Percentiles rank a stretch among this genome's conserved stretches.
Conservation (phyloP, 1,140 invertebrate genomes). For the Lordiphosa clarofinis region DNA sequence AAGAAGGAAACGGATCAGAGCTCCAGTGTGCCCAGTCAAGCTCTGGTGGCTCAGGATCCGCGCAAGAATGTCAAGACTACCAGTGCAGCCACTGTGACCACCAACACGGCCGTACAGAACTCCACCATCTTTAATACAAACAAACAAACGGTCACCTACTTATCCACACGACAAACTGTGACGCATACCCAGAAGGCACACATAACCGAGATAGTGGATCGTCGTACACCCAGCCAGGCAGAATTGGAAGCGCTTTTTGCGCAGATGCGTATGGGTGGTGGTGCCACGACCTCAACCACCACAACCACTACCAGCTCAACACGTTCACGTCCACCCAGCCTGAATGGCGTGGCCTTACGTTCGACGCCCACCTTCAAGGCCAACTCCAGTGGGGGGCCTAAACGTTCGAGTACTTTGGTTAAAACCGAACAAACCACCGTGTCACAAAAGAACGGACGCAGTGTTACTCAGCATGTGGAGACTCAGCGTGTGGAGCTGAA, state of each 20-base stretch:
- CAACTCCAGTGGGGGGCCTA: slow-evolving; percentile 24
- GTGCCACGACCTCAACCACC: slow-evolving; percentile 8
- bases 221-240: slow-evolving; percentile 55
- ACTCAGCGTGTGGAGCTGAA: slow-evolving; percentile 50
- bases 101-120: slow-evolving; percentile 67
- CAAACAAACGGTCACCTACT: slow-evolving; percentile 58
- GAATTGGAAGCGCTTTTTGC: slow-evolving; percentile 56
- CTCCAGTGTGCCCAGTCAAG: slow-evolving; percentile 18
- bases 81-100: slow-evolving; percentile 60
- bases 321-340: slow-evolving; percentile 29
- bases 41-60: slow-evolving; percentile 61
- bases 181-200: slow-evolving; percentile 61
- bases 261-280: slow-evolving; percentile 35
- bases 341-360: slow-evolving; percentile 48
- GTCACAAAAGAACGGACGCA: slow-evolving; percentile 61
- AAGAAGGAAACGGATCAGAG: slow-evolving; percentile 46
- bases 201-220: slow-evolving; percentile 60
- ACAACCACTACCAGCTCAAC: slow-evolving; percentile 19
- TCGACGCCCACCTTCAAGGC: slow-evolving; percentile 53
- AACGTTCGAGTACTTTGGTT: slow-evolving; percentile 53
- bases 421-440: slow-evolving; percentile 59
- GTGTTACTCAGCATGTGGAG: slow-evolving; percentile 56
- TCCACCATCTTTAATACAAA: slow-evolving; percentile 67
- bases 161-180: slow-evolving; percentile 65
- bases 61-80: slow-evolving; percentile 64